These are phyloP conservation scores for Dolichallabes microphthalmus DNA, from an alignment of 2,113 vertebrate species.

Conservation along the genomic window DNA sequence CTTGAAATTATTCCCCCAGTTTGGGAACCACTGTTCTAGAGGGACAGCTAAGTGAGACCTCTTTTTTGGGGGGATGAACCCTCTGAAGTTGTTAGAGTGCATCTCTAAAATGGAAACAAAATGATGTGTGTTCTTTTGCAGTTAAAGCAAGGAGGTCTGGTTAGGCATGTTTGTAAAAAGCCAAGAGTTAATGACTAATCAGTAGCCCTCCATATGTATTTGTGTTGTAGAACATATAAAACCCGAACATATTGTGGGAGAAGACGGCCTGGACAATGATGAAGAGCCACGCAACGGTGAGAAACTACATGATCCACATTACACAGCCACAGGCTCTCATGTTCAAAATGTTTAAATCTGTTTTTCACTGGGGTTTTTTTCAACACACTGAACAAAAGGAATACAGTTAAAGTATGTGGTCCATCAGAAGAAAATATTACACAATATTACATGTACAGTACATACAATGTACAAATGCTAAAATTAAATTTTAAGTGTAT, in stretches of 20 bases:
- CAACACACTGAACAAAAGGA: not conserved
- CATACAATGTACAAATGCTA: not conserved
- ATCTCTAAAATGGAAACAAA: not conserved
- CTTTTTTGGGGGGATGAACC: not conserved
- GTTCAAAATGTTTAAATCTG: not conserved
- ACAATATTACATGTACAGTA: not conserved
- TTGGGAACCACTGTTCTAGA: not conserved
- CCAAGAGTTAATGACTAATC: not conserved
- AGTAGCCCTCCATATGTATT: not conserved
- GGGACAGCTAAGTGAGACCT: not conserved
- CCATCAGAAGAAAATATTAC: too few relatives aligned
- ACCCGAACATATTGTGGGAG: slow-evolving; percentile 85
- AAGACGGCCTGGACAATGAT: slow-evolving; percentile 86
- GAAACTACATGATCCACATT: slow-evolving; percentile 9
- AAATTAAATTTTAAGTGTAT: not conserved
- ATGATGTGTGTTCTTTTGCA: not conserved
- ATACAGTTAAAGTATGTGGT: not conserved
- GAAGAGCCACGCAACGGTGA: slow-evolving; percentile 89
- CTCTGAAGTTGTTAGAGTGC: not conserved
- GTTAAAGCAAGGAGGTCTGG: not conserved
- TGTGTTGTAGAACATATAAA: slow-evolving; percentile 84
- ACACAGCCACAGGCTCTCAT: not conserved
- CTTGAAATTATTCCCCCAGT: too few relatives aligned
- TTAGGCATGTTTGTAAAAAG: not conserved
- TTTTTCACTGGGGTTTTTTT: not conserved